Base-by-base conservation (phyloP, 2,888 invertebrate species). In the Platycheirus rosarum region DNA sequence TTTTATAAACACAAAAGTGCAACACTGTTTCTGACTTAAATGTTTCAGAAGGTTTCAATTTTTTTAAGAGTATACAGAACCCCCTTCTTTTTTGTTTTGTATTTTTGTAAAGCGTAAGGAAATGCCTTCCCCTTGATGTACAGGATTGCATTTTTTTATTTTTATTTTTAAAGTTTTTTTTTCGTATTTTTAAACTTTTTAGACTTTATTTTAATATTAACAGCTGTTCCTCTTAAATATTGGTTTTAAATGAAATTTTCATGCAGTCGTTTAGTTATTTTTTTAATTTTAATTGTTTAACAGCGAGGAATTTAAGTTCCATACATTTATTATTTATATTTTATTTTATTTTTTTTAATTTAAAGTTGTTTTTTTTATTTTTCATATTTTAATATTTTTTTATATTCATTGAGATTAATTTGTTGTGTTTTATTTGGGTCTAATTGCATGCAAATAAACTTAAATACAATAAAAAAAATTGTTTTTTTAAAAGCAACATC, bases 81-180 rank as follows among this genome's bases (percentile, higher is more conserved):
- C 5, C 48, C 37, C 48, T 57, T 42, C n/a, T 8, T 35, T 60
- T n/a, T 9, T 16, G 9, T 35, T 18, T 62, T 40, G 53, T 40
- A 60, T 26, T 60, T 73, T 66, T 77, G 66, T 84, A 86, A 86
- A 87, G 87, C 87, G 87, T 87, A 87, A 86, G 85, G 85, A 86
- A 86, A 87, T 87, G 86, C 86, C 86, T 86, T 87, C 86, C 87
- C 87, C 87, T 85, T 75, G 73, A 49, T 84, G 79, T 84, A 68
- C 85, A 85, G 85, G 85, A 85, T 85, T 85, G 85, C 85, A 84
- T 86, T 86, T 55, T 11, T 29, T 42, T n/a, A n/a, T 1, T 55
- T 14, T 44, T 51, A 42, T 55, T 48, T 46, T 29, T 48, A 37
- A 48, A 18, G 42, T 40, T 16, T 44, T 20, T 46, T 37, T 60